A percentile compares a stretch with the other conserved stretches of the same genome.
Evolutionary conservation across 1,140 invertebrate genomes (phyloP).

Genomic region (Lethrus apterus): DNA sequence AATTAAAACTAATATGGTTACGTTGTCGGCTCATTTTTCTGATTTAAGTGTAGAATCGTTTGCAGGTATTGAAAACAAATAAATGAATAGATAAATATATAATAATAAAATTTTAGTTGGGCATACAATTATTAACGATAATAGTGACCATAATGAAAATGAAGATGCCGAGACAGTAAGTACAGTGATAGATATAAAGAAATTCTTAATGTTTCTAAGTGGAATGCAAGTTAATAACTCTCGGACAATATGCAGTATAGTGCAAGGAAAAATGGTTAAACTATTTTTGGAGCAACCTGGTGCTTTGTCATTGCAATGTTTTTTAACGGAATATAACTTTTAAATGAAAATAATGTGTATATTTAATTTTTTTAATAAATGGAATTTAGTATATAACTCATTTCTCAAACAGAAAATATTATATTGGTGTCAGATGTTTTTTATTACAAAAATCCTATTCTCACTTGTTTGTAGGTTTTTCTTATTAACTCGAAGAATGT

Average conservation of each 20-base stretch:
- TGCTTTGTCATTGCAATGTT: slow-evolving; percentile 35
- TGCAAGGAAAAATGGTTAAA: slow-evolving; percentile 40
- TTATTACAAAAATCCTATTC: too few species aligned
- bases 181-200: slow-evolving; percentile 37
- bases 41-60: slow-evolving; percentile 52
- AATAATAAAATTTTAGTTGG: too few species aligned
- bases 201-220: slow-evolving; percentile 37
- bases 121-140: not conserved
- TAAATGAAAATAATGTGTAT: too few species aligned
- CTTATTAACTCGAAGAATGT: too few species aligned
- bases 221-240: slow-evolving; percentile 39
- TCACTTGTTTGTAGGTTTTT: too few species aligned
- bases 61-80: slow-evolving; percentile 38
- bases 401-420: too few species aligned
- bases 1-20: slow-evolving; percentile 67
- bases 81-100: not conserved
- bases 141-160: slow-evolving; percentile 4
- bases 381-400: too few species aligned
- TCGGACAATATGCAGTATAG: slow-evolving; percentile 36
- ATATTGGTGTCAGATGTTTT: too few species aligned
- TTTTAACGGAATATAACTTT: slow-evolving; percentile 32
- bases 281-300: slow-evolving; percentile 35
- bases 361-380: too few species aligned
- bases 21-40: slow-evolving; percentile 70
- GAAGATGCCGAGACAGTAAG: slow-evolving; percentile 12